Percentiles rank a stretch among this genome's conserved stretches.
phyloP scores from a whole-genome alignment of 2,888 invertebrate species.

The Bugula neritina region DNA sequence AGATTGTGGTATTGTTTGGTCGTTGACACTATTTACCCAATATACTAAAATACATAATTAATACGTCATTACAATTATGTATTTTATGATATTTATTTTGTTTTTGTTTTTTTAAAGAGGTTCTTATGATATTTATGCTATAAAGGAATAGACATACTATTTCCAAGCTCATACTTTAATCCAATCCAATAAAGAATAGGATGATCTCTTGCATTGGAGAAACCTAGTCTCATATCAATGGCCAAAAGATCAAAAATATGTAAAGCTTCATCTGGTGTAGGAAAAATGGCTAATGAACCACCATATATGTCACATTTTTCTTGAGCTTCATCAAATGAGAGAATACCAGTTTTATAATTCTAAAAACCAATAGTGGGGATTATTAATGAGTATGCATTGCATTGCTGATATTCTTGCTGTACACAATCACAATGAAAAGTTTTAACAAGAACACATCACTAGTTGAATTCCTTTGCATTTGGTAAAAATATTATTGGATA shows the following conservation, averaged over 20 bases:
- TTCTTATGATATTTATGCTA: too few species aligned
- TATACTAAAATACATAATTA: background rate
- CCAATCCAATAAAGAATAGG: constrained; percentile 3
- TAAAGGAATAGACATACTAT: too few species aligned
- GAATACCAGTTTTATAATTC: background rate
- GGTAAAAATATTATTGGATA: too few species aligned
- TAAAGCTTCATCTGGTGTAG: background rate
- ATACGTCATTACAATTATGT: background rate
- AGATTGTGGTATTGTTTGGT: background rate
- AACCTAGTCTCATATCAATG: background rate
- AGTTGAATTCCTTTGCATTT: too few species aligned
- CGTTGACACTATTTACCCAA: constrained; percentile 12
- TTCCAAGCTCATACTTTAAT: constrained; percentile 2
- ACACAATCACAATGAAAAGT: too few species aligned
- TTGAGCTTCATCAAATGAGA: constrained; percentile 15
- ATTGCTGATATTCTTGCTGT: too few species aligned
- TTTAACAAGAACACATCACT: too few species aligned
- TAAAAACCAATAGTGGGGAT: too few species aligned
- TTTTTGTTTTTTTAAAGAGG: too few species aligned
- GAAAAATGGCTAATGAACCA: constrained; percentile 8
- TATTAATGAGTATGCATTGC: too few species aligned
- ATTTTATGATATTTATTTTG: too few species aligned
- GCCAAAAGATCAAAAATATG: background rate
- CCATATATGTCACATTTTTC: background rate
- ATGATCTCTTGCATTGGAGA: background rate